Percentiles rank a stretch among this genome's conserved stretches.
Evolutionary conservation across 2,797 vertebrate genomes (phyloP).

Genomic region (Threskiornis aethiopicus): DNA sequence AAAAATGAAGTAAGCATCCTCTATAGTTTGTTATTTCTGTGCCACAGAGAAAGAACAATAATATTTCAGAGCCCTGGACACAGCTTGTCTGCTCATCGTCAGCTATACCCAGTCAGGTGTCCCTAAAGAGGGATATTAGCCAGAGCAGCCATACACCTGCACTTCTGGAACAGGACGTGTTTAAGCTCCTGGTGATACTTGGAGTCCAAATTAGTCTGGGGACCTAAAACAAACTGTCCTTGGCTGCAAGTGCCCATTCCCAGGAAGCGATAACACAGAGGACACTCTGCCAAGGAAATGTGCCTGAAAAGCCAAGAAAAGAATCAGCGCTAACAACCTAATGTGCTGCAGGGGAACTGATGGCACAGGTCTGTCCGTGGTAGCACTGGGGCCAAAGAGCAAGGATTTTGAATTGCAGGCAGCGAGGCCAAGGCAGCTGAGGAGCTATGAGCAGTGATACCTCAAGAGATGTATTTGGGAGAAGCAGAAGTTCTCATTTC

Average conservation of each 20-base stretch:
- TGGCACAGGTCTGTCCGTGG: neutral
- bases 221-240: neutral
- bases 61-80: neutral
- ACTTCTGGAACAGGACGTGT: neutral
- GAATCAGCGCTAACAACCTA: neutral
- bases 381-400: neutral
- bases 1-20: neutral
- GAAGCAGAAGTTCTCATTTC: neutral
- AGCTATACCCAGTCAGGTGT: neutral
- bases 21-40: neutral
- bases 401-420: neutral
- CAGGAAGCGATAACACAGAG: neutral
- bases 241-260: neutral
- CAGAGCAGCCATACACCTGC: neutral
- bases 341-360: neutral
- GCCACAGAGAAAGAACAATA: neutral
- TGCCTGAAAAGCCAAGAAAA: neutral
- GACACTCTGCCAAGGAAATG: neutral
- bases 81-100: neutral
- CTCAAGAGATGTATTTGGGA: neutral
- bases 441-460: neutral
- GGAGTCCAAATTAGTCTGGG: neutral
- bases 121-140: neutral
- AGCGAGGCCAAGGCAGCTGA: neutral
- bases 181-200: neutral